Base-by-base conservation (phyloP, 2,113 vertebrate species). In the Triplophysa dalaica region DNA sequence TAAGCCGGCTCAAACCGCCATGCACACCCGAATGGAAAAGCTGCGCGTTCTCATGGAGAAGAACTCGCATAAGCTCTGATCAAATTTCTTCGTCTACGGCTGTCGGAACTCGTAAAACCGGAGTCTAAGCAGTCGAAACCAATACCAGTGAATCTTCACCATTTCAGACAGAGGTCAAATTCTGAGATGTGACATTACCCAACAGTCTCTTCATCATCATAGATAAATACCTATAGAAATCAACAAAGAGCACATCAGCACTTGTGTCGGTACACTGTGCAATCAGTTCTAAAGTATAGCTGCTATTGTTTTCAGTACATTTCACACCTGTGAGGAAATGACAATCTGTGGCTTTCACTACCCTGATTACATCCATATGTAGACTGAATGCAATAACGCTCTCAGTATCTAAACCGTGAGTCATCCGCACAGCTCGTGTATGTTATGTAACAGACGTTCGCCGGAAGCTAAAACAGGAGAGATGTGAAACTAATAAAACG, bases 1-100 rank as follows among this genome's bases (percentile, higher is more conserved):
- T 75, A 81, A 82, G 48, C 45, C 56, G 38, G 43, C 24, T 63
- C 50, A 67, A 12, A 67, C n/a, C 68, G 77, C 74, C 80, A 69
- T 38, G 66, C 77, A 43, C 73, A 52, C 72, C 72, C 45, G 12
- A 72, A 77, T 64, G 24, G 66, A 80, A 26, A 52, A 33, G 64
- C 54, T 58, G n/a, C 7, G 4, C 2, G 24, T 70, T 21, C n/a
- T 6, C 26, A 26, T 29, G 2, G 9, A 33, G 19, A 11, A 56
- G 1, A 9, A 2, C 48, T 70, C 11, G 24, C 48, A 13, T 54
- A 21, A 29, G 7, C 68, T 21, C 26, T 1, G 69, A 70, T 29
- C 9, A 13, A 19, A 54, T 11, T 56, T 14, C 4, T 17, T 56
- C 21, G 2, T 52, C 50, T 52, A 52, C 16, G 5, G 50, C 14